phyloP scores from a whole-genome alignment of 2,797 vertebrate species.

The Sciaenops ocellatus region DNA sequence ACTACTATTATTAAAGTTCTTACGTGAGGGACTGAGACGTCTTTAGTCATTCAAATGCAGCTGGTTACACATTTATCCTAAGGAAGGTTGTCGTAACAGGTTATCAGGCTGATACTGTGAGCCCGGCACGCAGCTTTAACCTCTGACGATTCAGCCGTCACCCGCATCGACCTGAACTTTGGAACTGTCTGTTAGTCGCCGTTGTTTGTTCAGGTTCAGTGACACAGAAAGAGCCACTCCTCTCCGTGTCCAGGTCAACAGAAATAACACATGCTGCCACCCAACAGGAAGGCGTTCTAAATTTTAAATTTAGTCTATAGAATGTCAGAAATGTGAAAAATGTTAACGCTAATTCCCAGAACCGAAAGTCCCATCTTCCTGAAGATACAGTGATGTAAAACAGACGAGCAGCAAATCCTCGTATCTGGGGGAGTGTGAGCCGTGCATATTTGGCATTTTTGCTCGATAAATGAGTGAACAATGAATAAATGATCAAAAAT shows the following conservation, averaged over 20 bases:
- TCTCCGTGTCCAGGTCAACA: slow-evolving; percentile 13
- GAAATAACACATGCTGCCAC: background rate
- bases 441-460: background rate
- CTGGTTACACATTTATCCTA: slow-evolving; percentile 14
- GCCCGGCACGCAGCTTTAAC: background rate
- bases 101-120: slow-evolving; percentile 29
- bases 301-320: background rate
- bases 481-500: background rate
- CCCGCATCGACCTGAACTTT: slow-evolving; percentile 57
- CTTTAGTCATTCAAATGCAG: background rate
- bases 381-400: background rate
- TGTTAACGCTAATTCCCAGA: background rate
- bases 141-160: background rate
- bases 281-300: no score
- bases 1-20: background rate
- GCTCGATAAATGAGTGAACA: background rate
- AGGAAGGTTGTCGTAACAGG: background rate
- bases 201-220: slow-evolving; percentile 67
- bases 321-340: background rate
- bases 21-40: background rate
- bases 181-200: slow-evolving; percentile 33
- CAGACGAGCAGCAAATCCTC: background rate
- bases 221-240: slow-evolving; percentile 52
- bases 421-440: background rate
- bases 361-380: background rate